Conservation (phyloP, 2,888 invertebrate genomes). For the Caenorhabditis wallacei region DNA sequence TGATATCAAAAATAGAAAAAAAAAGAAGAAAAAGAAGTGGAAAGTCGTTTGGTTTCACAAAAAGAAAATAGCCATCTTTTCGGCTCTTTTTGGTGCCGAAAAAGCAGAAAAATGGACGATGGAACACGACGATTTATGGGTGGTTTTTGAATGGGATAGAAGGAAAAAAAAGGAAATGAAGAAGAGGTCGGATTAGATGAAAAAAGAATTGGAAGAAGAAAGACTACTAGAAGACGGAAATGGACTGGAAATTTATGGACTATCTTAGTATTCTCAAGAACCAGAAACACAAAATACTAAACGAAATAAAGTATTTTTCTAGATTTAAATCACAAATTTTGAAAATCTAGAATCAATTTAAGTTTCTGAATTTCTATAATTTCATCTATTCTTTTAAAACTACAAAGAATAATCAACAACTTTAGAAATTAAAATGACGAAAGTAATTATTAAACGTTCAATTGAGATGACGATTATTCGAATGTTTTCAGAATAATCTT, state of each 20-base stretch:
- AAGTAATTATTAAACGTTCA: neutral
- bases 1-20: constrained; percentile 32
- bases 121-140: constrained; percentile 53
- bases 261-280: neutral
- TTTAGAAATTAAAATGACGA: neutral
- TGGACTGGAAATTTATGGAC: constrained; percentile 34
- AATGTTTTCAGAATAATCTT: no score
- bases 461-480: neutral
- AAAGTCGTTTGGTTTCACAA: constrained; percentile 16
- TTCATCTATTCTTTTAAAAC: no score
- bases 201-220: neutral
- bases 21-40: neutral
- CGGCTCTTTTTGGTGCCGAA: constrained; percentile 33
- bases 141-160: neutral
- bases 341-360: no score
- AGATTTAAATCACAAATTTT: no score
- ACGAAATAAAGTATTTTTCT: no score
- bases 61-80: constrained; percentile 9
- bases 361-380: no score
- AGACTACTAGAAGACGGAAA: neutral
- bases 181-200: constrained; percentile 19
- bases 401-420: neutral
- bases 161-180: constrained; percentile 23
- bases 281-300: neutral
- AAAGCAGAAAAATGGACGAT: constrained; percentile 19